phyloP scores from a whole-genome alignment of 1,140 invertebrate species.

The Macrobrachium nipponense region DNA sequence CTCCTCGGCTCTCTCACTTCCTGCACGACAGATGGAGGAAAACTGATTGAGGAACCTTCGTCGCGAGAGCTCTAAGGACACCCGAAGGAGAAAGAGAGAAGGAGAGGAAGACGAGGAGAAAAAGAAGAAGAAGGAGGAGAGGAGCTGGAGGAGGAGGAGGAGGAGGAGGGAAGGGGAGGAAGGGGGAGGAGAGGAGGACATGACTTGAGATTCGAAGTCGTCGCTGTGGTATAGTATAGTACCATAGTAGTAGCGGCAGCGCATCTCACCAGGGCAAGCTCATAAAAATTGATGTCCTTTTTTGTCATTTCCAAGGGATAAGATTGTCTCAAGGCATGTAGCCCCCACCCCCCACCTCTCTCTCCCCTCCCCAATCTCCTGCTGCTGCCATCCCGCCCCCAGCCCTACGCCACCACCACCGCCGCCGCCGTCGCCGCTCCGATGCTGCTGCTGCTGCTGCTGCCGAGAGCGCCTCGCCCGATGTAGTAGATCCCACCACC shows the following conservation, averaged over 20 bases:
- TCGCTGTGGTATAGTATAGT: too few relatives aligned
- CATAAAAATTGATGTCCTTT: slow-evolving; percentile 31
- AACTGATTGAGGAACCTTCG: slow-evolving; percentile 10
- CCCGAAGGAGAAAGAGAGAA: slow-evolving; percentile 16
- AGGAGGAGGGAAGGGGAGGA: neutral
- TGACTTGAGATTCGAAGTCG: too few relatives aligned
- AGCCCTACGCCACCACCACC: too few relatives aligned
- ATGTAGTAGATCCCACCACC: too few relatives aligned
- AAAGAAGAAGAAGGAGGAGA: neutral
- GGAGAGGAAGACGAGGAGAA: neutral
- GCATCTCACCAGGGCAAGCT: neutral
- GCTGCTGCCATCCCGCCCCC: too few relatives aligned
- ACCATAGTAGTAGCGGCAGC: too few relatives aligned
- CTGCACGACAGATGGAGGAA: neutral
- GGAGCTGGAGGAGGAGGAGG: neutral
- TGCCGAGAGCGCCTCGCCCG: too few relatives aligned
- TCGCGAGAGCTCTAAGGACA: slow-evolving; percentile 6
- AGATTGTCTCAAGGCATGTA: slow-evolving; percentile 10
- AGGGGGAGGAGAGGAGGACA: too few relatives aligned
- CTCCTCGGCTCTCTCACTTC: neutral
- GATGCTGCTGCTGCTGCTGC: too few relatives aligned
- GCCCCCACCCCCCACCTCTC: neutral
- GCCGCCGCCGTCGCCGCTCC: too few relatives aligned
- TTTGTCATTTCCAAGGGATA: slow-evolving; percentile 19
- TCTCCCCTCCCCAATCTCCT: too few relatives aligned